Evolutionary conservation across 2,797 vertebrate species (phyloP).

Genomic region (Oreonectes daqikongensis): DNA sequence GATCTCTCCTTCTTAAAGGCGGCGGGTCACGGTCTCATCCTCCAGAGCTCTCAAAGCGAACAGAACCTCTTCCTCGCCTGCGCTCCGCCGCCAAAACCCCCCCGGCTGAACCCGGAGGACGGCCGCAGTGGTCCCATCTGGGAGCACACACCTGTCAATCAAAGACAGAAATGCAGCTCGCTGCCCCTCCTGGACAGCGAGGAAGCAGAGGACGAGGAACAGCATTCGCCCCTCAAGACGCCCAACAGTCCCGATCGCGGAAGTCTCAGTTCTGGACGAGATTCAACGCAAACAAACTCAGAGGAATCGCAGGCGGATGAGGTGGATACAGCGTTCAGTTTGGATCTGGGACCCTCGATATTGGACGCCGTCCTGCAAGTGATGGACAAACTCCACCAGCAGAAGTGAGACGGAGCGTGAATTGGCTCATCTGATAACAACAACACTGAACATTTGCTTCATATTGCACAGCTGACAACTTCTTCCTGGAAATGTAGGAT

Average conservation of each 20-base stretch:
- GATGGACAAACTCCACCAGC: slow-evolving; percentile 81
- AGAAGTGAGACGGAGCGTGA: slow-evolving; percentile 14
- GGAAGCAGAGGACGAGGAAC: slow-evolving; percentile 62
- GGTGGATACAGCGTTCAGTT: slow-evolving; percentile 77
- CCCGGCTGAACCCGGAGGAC: slow-evolving; percentile 85
- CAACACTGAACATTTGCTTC: slow-evolving; percentile 5
- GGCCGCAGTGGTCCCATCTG: slow-evolving; percentile 60
- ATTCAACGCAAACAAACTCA: slow-evolving; percentile 59
- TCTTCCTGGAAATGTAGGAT: slow-evolving; percentile 37
- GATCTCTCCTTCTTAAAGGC: slow-evolving; percentile 82
- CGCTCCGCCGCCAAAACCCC: slow-evolving; percentile 88
- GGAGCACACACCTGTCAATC: slow-evolving; percentile 51
- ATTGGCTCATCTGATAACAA: slow-evolving; percentile 11
- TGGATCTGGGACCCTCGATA: slow-evolving; percentile 92
- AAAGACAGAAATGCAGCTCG: slow-evolving; percentile 76
- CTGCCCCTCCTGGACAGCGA: slow-evolving; percentile 71
- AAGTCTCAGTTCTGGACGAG: slow-evolving; percentile 67
- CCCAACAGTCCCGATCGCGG: slow-evolving; percentile 54
- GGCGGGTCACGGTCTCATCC: slow-evolving; percentile 76
- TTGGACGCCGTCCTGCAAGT: slow-evolving; percentile 91
- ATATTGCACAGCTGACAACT: slow-evolving; percentile 16
- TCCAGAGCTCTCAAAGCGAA: slow-evolving; percentile 82
- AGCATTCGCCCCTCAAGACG: slow-evolving; percentile 32
- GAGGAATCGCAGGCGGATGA: slow-evolving; percentile 64
- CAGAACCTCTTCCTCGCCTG: slow-evolving; percentile 84